Base-by-base conservation (phyloP, 2,797 vertebrate genomes). In the Garrulus glandarius region DNA sequence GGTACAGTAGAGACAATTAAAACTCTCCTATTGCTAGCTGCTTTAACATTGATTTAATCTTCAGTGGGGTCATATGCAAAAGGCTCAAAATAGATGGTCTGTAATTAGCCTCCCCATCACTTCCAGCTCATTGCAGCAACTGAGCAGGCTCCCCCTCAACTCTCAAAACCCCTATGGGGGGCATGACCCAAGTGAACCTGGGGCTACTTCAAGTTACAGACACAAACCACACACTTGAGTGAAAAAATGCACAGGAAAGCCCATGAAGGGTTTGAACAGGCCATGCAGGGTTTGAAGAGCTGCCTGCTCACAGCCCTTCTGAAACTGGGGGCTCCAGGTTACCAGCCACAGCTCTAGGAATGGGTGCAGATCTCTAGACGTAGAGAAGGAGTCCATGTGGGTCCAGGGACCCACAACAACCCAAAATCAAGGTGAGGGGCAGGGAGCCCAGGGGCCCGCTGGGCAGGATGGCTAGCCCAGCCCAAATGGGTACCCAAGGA, bases 361-460 rank as follows among this genome's bases (percentile, higher is more conserved):
- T 0, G 0, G 5, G 4, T 22, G 9, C 9, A 34, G 6, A 56
- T 21, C 27, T 52, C 36, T 11, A 23, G 18, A 27, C 0, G 0
- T 5, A 34, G 22, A 47, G 13, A 37, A 63, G 17, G 19, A 76
- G 24, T 20, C 13, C 0, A 0, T 3, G 3, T 0, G 2, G 10
- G 6, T 30, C 15, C 1, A 2, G 15, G 12, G 6, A 68, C 10
- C 9, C 41, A 17, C 16, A 11, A 15, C 21, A 34, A 64, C 9
- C 32, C 16, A 8, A 75, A 82, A 15, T 4, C 39, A 36, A 11
- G 4, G 14, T 7, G 39, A 43, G 16, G 12, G 21, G 29, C 41
- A 37, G 13, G 16, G 19, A 72, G 26, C 5, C 8, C 49, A 46
- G 17, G 10, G 9, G 17, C 4, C 13, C 0, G 0, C 9, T 0